Conservation (phyloP, 2,113 vertebrate genomes). For the Aegotheles bennettii region DNA sequence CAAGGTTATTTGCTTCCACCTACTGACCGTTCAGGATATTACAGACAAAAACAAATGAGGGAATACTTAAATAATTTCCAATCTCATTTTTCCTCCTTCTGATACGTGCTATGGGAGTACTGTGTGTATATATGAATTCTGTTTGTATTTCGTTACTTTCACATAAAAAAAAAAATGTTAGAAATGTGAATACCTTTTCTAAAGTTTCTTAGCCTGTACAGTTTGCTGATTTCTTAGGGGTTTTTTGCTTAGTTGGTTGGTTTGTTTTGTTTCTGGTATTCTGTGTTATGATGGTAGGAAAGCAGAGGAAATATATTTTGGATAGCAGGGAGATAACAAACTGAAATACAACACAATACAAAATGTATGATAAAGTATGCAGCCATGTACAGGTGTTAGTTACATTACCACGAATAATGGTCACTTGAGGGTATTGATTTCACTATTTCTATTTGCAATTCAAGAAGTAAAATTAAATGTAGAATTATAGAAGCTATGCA, state of each 20-base stretch:
- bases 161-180: rapidly evolving
- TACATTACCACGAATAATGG: neutral
- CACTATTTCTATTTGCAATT: neutral
- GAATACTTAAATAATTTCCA: rapidly evolving
- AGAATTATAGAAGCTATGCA: neutral
- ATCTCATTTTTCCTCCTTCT: neutral
- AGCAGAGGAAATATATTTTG: neutral
- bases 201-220: neutral
- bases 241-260: no score
- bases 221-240: rapidly evolving
- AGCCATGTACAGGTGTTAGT: neutral
- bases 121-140: rapidly evolving
- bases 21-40: constrained; percentile 39
- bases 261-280: neutral
- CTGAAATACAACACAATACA: no score
- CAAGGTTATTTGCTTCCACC: constrained; percentile 71
- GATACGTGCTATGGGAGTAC: neutral
- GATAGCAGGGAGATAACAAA: neutral
- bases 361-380: neutral
- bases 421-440: neutral
- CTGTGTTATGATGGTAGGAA: rapidly evolving
- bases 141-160: neutral
- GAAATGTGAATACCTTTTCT: neutral
- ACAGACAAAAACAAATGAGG: neutral
- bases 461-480: neutral